phyloP scores from a whole-genome alignment of 1,140 invertebrate species.

The Drosophila sucinea region DNA sequence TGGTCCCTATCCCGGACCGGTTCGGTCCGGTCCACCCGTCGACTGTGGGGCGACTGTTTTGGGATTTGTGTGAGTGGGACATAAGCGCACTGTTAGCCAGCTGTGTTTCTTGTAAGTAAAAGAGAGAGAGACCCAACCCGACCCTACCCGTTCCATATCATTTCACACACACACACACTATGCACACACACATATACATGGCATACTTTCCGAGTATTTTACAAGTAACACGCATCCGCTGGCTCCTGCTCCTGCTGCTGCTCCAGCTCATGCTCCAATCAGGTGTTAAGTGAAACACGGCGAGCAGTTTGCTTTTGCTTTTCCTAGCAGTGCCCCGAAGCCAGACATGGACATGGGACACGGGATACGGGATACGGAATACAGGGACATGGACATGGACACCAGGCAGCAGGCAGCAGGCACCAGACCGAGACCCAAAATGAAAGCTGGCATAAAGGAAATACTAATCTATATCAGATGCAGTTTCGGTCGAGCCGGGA shows the following conservation, averaged over 20 bases:
- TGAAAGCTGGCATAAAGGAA: conserved; percentile 22
- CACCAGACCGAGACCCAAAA: not conserved
- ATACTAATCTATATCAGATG: conserved; percentile 25
- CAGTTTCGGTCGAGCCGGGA: conserved; percentile 12
- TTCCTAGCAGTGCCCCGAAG: conserved; percentile 2
- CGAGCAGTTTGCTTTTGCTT: conserved; percentile 14
- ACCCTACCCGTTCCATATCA: conserved; percentile 1
- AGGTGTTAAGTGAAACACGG: conserved; percentile 28
- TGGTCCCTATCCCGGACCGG: not conserved
- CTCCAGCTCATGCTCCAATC: conserved; percentile 15
- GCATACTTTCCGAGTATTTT: conserved; percentile 21
- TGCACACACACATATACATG: not conserved
- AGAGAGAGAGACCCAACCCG: not conserved
- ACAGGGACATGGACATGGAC: conserved; percentile 7
- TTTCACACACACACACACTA: conserved; percentile 4
- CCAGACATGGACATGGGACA: not conserved
- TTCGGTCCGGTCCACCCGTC: not conserved
- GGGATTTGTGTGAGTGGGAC: conserved; percentile 7
- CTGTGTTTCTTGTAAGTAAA: conserved; percentile 5
- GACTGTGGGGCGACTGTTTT: not conserved
- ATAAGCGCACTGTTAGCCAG: conserved; percentile 11
- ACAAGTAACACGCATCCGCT: conserved; percentile 24
- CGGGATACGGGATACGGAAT: not conserved
- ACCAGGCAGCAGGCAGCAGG: not conserved
- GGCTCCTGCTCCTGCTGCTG: not conserved